Base-by-base conservation (phyloP, 2,113 vertebrate species). In the Dipodomys stephensi region DNA sequence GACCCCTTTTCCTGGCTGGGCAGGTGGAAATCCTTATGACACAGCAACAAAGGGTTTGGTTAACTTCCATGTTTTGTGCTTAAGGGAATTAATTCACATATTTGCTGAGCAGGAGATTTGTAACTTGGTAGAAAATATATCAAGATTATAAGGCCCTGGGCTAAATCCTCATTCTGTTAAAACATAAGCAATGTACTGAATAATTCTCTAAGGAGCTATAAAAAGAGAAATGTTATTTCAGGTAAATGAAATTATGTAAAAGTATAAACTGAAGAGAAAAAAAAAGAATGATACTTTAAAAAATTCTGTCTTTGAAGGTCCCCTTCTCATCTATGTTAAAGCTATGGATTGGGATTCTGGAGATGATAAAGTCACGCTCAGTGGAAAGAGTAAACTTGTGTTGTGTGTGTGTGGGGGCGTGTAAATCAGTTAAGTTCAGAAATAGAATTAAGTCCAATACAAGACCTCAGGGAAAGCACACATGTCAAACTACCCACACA, bases 131-230 rank as follows among this genome's bases (percentile, higher is more conserved):
- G 35, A 69, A 71, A 95, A 73, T 82, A 65, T n/a, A 78, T 57
- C 28, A 80, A 68, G 49, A 79, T 91, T 94, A 39, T 35, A 73
- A 39, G 32, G 7, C 3, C 15, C 71, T 39, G 32, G 71, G 32
- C 35, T 73, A 19, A 22, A 73, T 73, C 15, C 71, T 11, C 71
- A 73, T 39, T 11, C 32, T 20, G 20, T 19, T 20, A 35, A 39
- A 35, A 32, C 69, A 35, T 18, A 35, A 67, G 49, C 28, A 27
- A 80, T 35, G 4, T 64, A 32, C 53, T 81, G 73, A 84, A 3
- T 81, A 73, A 93, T 92, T 95, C 15, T 76, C 23, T 16, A 64
- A 78, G 23, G 30, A 85, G 88, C 74, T 79, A 71, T 72, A 35
- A 90, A 28, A 88, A 73, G 10, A 80, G 7, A 68, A 77, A 8